Conservation (phyloP, 2,113 vertebrate genomes). For the Cyphomyrus plagiostoma region DNA sequence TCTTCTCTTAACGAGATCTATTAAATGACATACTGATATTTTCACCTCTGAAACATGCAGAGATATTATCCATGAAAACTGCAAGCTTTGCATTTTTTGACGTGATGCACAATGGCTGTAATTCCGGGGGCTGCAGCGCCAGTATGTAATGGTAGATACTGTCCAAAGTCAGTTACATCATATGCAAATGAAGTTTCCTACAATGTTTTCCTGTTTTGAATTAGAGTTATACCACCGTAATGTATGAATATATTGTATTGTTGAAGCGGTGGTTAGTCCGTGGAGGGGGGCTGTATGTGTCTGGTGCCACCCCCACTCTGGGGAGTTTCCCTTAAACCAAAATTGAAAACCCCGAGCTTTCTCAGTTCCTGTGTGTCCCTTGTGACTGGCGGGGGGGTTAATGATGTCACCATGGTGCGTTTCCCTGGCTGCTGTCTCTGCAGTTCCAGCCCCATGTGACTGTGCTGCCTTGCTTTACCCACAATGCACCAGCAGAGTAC, state of each 20-base stretch:
- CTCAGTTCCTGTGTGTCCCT: background rate
- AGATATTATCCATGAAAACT: background rate
- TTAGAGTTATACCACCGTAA: background rate
- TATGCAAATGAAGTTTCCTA: background rate
- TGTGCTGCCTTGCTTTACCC: constrained; percentile 21
- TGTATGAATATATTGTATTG: background rate
- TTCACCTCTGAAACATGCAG: background rate
- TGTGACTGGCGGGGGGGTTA: background rate
- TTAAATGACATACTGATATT: background rate
- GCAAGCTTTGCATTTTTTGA: background rate
- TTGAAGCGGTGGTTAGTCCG: background rate
- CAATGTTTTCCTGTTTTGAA: background rate
- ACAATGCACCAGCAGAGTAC: background rate
- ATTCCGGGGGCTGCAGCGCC: background rate
- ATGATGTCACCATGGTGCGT: background rate
- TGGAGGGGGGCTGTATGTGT: background rate
- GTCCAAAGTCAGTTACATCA: background rate
- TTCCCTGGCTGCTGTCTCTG: background rate
- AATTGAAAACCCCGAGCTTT: background rate
- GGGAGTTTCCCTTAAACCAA: background rate
- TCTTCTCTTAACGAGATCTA: background rate
- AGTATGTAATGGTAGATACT: background rate
- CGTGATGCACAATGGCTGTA: background rate
- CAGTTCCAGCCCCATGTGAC: constrained; percentile 15
- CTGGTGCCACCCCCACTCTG: background rate